Evolutionary conservation across 2,113 vertebrate species (phyloP).

Genomic region (Bombycilla garrulus): DNA sequence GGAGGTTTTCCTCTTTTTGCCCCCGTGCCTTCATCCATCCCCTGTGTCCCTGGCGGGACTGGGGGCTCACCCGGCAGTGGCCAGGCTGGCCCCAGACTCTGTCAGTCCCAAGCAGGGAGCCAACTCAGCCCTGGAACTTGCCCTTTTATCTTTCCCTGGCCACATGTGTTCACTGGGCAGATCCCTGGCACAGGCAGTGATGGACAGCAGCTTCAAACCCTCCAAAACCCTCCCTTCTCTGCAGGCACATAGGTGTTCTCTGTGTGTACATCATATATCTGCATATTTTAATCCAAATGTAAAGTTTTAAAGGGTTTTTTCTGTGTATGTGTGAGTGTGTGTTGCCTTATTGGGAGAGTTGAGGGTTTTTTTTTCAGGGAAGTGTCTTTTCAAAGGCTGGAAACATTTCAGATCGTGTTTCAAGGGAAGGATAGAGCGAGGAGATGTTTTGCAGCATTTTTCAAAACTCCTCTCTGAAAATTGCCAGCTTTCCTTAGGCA

Average conservation of each 20-base stretch:
- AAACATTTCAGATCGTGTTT: background rate
- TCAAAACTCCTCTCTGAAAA: background rate
- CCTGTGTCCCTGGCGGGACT: background rate
- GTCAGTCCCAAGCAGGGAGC: no score
- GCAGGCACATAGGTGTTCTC: rapidly evolving
- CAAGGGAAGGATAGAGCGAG: background rate
- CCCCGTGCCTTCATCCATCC: background rate
- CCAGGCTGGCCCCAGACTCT: background rate
- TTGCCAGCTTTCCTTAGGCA: background rate
- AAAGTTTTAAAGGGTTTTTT: background rate
- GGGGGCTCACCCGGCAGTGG: no score
- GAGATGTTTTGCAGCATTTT: background rate
- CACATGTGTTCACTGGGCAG: rapidly evolving
- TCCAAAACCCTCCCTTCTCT: background rate
- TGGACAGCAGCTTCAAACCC: background rate
- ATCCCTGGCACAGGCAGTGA: rapidly evolving
- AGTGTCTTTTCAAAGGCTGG: background rate
- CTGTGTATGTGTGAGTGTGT: background rate
- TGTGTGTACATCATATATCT: rapidly evolving
- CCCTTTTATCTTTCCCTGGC: background rate
- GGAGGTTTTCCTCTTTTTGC: no score
- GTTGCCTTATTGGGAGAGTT: background rate
- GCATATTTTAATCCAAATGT: background rate
- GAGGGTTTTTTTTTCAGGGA: background rate
- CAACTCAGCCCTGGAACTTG: background rate